phyloP scores from a whole-genome alignment of 2,888 invertebrate species.

The Onthophagus sagittarius region DNA sequence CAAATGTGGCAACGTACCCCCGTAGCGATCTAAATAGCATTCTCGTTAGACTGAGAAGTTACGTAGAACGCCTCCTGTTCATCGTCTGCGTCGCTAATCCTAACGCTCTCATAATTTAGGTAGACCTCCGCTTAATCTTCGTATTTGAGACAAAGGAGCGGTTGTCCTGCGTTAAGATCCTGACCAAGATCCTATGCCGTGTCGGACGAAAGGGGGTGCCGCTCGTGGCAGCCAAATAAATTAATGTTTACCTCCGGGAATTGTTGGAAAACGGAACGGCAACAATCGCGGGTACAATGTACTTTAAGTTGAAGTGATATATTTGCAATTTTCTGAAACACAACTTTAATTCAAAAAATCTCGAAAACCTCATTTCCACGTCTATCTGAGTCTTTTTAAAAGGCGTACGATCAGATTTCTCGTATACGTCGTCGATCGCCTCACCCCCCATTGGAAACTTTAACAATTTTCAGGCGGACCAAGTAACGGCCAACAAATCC shows the following conservation, averaged over 20 bases:
- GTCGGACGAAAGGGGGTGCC: constrained; percentile 1
- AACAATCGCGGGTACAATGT: neutral
- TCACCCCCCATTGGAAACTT: neutral
- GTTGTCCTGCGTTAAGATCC: constrained; percentile 24
- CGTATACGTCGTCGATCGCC: too few relatives aligned
- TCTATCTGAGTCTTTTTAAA: too few relatives aligned
- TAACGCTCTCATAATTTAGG: constrained; percentile 27
- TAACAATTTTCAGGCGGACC: neutral
- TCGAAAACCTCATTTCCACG: too few relatives aligned
- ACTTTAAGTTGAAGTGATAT: neutral
- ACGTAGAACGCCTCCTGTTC: neutral
- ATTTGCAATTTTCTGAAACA: neutral
- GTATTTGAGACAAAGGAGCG: constrained; percentile 25
- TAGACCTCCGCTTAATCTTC: constrained; percentile 28
- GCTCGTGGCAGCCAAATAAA: neutral
- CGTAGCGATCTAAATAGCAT: neutral
- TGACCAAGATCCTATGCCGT: constrained; percentile 18
- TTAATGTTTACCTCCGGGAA: neutral
- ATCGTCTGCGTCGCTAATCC: constrained; percentile 16
- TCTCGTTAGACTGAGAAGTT: neutral
- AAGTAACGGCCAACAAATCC: neutral
- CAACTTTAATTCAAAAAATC: neutral
- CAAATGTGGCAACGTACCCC: neutral
- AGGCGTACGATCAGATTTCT: too few relatives aligned
- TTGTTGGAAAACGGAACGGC: neutral